A percentile compares a stretch with the other conserved stretches of the same genome.
These are phyloP conservation scores for Rhingia rostrata DNA, from an alignment of 2,888 invertebrate genomes.

Conservation along the genomic window DNA sequence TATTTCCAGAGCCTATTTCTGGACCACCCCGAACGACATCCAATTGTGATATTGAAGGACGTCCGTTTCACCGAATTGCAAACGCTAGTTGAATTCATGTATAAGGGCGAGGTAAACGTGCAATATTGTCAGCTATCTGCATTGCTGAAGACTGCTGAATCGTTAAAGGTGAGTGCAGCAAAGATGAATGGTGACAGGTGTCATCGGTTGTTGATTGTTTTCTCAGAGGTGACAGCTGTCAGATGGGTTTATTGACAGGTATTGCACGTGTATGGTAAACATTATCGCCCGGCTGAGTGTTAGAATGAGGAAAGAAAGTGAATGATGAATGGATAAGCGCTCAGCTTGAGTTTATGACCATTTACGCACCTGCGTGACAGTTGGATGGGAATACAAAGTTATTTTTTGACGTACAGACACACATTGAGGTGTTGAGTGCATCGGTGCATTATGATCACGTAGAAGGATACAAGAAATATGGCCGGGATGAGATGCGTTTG, in stretches of 20 bases:
- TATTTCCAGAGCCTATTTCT: slow-evolving; percentile 97
- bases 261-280: slow-evolving; percentile 57
- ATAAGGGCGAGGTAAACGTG: slow-evolving; percentile 97
- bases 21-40: slow-evolving; percentile 95
- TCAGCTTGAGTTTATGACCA: slow-evolving; percentile 31
- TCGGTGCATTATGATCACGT: slow-evolving; percentile 43
- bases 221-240: slow-evolving; percentile 44
- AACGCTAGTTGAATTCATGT: slow-evolving; percentile 97
- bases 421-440: slow-evolving; percentile 4
- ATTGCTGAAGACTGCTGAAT: slow-evolving; percentile 95
- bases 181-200: slow-evolving; percentile 66
- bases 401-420: neutral
- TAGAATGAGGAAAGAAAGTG: slow-evolving; percentile 54
- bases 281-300: slow-evolving; percentile 41
- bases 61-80: slow-evolving; percentile 94
- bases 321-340: neutral
- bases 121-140: slow-evolving; percentile 96
- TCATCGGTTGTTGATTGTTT: slow-evolving; percentile 20
- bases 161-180: slow-evolving; percentile 87
- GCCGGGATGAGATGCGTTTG: neutral
- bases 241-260: slow-evolving; percentile 49
- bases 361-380: slow-evolving; percentile 42
- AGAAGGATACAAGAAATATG: neutral
- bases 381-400: neutral
- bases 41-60: slow-evolving; percentile 97